Evolutionary conservation across 2,113 vertebrate genomes (phyloP).

Genomic region (Athene cunicularia): DNA sequence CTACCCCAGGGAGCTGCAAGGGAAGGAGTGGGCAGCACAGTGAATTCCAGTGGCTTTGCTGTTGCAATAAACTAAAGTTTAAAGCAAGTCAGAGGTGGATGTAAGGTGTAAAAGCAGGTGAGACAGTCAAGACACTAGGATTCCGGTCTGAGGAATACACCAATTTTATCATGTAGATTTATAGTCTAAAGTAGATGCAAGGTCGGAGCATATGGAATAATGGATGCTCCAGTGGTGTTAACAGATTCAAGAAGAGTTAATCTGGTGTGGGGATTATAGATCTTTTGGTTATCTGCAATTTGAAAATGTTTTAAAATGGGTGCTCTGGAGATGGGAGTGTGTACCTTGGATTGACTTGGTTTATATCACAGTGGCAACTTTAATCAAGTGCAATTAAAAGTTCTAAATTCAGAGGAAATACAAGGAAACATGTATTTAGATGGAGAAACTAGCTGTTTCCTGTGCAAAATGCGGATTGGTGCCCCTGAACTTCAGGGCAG

Average conservation of each 20-base stretch:
- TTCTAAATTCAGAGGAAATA: not conserved
- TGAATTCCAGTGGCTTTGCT: not conserved
- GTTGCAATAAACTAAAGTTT: not conserved
- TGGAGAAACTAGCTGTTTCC: fast-evolving
- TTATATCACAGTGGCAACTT: not conserved
- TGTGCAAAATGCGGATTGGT: not conserved
- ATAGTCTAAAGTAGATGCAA: not conserved
- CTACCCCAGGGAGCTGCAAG: not conserved
- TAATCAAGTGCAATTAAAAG: not conserved
- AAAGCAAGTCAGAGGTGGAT: not conserved
- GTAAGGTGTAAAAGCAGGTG: not conserved
- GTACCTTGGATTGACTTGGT: not conserved
- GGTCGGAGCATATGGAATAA: not conserved
- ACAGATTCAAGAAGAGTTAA: not conserved
- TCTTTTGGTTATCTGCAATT: not conserved
- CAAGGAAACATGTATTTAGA: not conserved
- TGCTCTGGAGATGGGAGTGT: not conserved
- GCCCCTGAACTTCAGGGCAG: not conserved
- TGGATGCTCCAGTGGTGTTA: not conserved
- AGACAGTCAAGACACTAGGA: not conserved
- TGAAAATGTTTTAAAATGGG: not conserved
- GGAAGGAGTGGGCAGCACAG: not conserved
- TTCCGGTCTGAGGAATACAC: not conserved
- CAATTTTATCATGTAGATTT: not conserved
- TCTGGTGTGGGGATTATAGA: not conserved